A percentile compares a stretch with the other conserved stretches of the same genome.
These are phyloP conservation scores for Tineola bisselliella DNA, from an alignment of 2,888 invertebrate species.

Conservation along the genomic window DNA sequence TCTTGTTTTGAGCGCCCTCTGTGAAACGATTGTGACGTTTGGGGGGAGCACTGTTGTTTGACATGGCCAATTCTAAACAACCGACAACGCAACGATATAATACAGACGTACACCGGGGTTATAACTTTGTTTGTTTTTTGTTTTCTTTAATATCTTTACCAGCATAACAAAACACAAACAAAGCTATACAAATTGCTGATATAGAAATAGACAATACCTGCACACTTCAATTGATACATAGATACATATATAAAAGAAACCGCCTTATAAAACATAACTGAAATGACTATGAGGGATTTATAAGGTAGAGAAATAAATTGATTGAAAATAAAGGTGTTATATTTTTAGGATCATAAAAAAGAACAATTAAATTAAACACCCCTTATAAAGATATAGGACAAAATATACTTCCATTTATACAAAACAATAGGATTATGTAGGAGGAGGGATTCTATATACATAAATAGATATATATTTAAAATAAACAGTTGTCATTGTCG, in stretches of 20 bases:
- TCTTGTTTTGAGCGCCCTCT: constrained; percentile 67
- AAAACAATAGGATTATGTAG: too few species aligned
- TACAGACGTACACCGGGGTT: not conserved
- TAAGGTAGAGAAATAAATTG: not conserved
- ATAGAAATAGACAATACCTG: too few species aligned
- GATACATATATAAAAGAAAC: not conserved
- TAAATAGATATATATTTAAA: not conserved
- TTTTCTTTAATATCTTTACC: too few species aligned
- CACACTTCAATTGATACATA: too few species aligned
- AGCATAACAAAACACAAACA: not conserved
- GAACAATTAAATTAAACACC: not conserved
- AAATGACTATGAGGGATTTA: not conserved
- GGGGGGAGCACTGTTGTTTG: constrained; percentile 76
- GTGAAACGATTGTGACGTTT: constrained; percentile 70
- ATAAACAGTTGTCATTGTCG: constrained; percentile 30
- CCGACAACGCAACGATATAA: constrained; percentile 32
- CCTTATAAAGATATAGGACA: too few species aligned
- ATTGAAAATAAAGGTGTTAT: too few species aligned
- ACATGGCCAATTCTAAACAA: constrained; percentile 78
- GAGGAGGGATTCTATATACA: too few species aligned
- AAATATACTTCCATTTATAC: too few species aligned
- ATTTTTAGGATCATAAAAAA: too few species aligned
- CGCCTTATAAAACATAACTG: not conserved
- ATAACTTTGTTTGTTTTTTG: too few species aligned
- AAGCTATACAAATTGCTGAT: not conserved